Percentiles rank a stretch among this genome's conserved stretches.
phyloP scores from a whole-genome alignment of 2,888 invertebrate species.

The Xestia sexstrigata region DNA sequence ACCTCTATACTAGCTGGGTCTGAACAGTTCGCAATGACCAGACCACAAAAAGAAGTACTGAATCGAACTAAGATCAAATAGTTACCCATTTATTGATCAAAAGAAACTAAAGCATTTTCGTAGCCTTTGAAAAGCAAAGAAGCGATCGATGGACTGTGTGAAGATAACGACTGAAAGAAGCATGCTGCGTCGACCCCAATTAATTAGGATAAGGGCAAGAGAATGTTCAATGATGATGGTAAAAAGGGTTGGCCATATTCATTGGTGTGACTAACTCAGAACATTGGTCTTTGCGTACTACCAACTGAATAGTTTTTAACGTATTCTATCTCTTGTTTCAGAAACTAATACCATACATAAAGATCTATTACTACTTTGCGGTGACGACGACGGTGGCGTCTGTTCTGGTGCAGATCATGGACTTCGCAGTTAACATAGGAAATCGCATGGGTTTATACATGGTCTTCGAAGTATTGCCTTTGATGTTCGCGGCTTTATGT shows the following conservation, averaged over 20 bases:
- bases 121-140: background rate
- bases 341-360: conserved; percentile 75
- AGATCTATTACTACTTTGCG: conserved; percentile 79
- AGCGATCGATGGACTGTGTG: background rate
- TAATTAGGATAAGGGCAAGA: background rate
- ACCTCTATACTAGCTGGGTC: too few relatives aligned
- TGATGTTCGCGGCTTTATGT: conserved; percentile 77
- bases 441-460: conserved; percentile 65
- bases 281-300: background rate
- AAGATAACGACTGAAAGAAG: background rate
- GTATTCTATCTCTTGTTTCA: conserved; percentile 68
- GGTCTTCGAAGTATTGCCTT: conserved; percentile 61
- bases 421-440: conserved; percentile 41
- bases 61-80: background rate
- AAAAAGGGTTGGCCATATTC: background rate
- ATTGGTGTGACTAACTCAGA: too few relatives aligned
- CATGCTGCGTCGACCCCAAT: background rate
- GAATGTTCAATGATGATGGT: background rate
- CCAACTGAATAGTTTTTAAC: background rate
- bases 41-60: background rate
- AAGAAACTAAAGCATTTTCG: background rate
- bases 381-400: conserved; percentile 74
- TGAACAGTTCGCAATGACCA: background rate
- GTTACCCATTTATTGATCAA: background rate
- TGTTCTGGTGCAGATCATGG: conserved; percentile 67